Evolutionary conservation across 2,888 invertebrate species (phyloP), one percentile per base, ranked within the genome.

Genomic region (Leptinotarsa tumamoca): DNA sequence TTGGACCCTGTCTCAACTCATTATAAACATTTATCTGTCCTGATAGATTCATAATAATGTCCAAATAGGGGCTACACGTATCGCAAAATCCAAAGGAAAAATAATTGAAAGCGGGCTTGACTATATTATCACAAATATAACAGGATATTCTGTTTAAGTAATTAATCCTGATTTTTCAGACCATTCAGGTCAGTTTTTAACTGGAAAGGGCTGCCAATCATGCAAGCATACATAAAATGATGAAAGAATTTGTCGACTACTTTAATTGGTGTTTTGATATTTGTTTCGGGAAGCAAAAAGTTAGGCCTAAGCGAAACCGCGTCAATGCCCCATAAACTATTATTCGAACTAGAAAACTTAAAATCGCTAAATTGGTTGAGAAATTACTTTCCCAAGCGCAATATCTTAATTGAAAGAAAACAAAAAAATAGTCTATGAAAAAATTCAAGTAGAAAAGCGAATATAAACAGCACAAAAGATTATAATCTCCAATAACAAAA

Each of bases 51-150:
- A 67, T 67, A 49, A 67, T 18, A 27, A 17, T 43, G 43, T 67
- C 67, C 33, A 18, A n/a, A 67, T n/a, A 67, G 67, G 43, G 43
- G 67, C 18, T 49, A 67, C 50, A 4, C 33, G 50, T 4, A 67
- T 67, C 33, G 67, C 49, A 17, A 67, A 67, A 49, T 49, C 33
- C 49, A 14, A 49, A 49, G 43, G 14, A 68, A 51, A 51, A 68
- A 51, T 61, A 21, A 23, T 23, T 23, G 27, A 61, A 23, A 27
- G 61, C 23, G 2, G 27, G 10, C 10, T 23, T 15, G 27, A 58
- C 15, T 68, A 52, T 68, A 68, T 52, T 15, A 68, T 68, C 49
- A 68, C 68, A 52, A 68, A 68, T 51, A 51, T 68, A 51, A 51
- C 17, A 51, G 52, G 21, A 21, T 68, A 51, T 51, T 68, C 52